Evolutionary conservation across 2,888 invertebrate species (phyloP), one percentile per base, ranked within the genome.

Genomic region (Unio pictorum): DNA sequence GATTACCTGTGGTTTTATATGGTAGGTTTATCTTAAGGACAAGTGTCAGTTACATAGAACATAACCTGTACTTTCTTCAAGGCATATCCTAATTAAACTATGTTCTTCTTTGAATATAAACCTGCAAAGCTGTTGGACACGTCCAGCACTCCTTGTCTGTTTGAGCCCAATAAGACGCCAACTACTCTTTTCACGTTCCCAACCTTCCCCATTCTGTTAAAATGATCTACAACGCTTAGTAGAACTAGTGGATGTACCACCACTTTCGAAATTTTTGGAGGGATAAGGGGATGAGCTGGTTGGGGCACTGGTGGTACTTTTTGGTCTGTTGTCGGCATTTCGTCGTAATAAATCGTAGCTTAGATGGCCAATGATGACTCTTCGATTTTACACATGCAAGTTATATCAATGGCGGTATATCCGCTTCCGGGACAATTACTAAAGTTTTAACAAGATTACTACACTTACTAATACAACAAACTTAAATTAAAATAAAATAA

Each of bases 101-200:
- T 26, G n/a, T 3, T 62, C 11, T 55, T 26, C 7, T 20, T 1
- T n/a, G 34, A 26, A 34, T 72, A 69, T 66, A 92, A 92, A 98
- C 99, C 98, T 92, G 99, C 99, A 93, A 99, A 99, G 91, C 98
- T 99, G 91, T 99, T 99, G 55, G 99, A 98, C 63, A 99, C 97
- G 91, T 99, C 99, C 66, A 99, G 92, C 67, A 97, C 95, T 60
- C 97, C 97, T 91, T 89, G 87, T 90, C 96, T 93, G 95, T 97
- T 96, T 83, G 97, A 96, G 26, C 99, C 99, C 67, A 99, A 92
- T 68, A 99, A 93, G 73, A 99, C 97, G 75, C 99, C 99, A 70
- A 99, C 98, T 58, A 99, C 99, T 86, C 99, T 93, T 91, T 98
- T 98, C 87, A 98, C 97, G 90, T 97, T 98, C 34, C 98, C 98